Conservation (phyloP, 2,113 vertebrate species). For the Lucifuga dentata region DNA sequence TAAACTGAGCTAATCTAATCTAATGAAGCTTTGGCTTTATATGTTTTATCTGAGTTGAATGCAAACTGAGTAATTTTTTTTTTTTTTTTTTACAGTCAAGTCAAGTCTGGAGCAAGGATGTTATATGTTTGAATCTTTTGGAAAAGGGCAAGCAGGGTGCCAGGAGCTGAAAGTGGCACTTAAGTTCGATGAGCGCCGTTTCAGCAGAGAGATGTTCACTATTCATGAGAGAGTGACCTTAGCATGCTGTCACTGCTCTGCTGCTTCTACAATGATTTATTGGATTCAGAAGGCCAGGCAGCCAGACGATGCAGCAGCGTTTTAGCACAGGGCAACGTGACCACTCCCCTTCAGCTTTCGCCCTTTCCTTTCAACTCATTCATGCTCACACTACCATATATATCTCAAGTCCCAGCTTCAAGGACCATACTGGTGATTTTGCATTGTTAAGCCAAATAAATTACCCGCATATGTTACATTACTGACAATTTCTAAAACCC, state of each 20-base stretch:
- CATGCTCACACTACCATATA: not conserved
- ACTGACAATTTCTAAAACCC: too few species aligned
- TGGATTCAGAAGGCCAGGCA: slow-evolving; percentile 52
- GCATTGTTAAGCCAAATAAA: too few species aligned
- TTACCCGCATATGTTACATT: too few species aligned
- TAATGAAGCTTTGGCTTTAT: slow-evolving; percentile 1
- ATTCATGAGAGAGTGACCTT: slow-evolving; percentile 75
- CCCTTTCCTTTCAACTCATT: slow-evolving; percentile 51
- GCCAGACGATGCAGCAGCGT: slow-evolving; percentile 36
- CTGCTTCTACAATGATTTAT: slow-evolving; percentile 72
- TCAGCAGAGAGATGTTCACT: slow-evolving; percentile 58
- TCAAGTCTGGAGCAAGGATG: too few species aligned
- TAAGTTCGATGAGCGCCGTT: slow-evolving; percentile 48
- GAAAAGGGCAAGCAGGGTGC: slow-evolving; percentile 26
- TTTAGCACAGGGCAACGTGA: slow-evolving; percentile 40
- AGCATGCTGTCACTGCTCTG: slow-evolving; percentile 61
- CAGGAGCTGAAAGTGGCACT: slow-evolving; percentile 52
- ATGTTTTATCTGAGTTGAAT: slow-evolving; percentile 14
- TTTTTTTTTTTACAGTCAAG: rapidly evolving
- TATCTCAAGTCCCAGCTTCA: not conserved
- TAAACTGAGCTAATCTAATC: slow-evolving; percentile 2
- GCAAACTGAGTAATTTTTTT: not conserved
- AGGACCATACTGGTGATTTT: too few species aligned
- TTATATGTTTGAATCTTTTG: slow-evolving; percentile 20
- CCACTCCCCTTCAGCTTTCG: slow-evolving; percentile 33